Evolutionary conservation across 2,888 invertebrate species (phyloP).

Genomic region (Lasioglossum malachurum): DNA sequence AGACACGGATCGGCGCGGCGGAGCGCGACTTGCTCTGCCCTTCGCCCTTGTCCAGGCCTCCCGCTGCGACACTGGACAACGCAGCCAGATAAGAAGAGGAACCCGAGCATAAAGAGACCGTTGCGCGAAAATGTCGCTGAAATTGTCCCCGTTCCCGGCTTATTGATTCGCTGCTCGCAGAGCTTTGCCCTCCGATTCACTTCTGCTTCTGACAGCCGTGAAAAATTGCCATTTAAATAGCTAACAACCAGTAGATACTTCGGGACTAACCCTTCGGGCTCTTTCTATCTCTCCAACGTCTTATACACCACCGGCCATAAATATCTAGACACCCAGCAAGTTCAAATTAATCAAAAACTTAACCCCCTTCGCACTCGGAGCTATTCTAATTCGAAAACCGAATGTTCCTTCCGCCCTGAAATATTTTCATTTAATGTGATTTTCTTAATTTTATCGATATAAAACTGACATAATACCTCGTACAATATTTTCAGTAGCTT

Average conservation of each 20-base stretch:
- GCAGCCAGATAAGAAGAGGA: conserved; percentile 33
- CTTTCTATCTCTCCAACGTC: not conserved
- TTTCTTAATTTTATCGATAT: too few relatives aligned
- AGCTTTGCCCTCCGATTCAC: not conserved
- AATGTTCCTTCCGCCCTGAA: too few relatives aligned
- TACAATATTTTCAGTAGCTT: too few relatives aligned
- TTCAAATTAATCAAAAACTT: too few relatives aligned
- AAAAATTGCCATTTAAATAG: not conserved
- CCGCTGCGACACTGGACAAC: conserved; percentile 46
- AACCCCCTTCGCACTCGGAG: too few relatives aligned
- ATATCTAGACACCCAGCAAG: not conserved
- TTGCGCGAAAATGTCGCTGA: conserved; percentile 23
- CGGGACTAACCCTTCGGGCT: not conserved
- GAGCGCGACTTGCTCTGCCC: conserved; percentile 48
- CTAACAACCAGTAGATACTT: not conserved
- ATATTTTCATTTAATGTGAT: too few relatives aligned
- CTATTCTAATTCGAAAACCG: too few relatives aligned
- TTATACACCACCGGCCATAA: not conserved
- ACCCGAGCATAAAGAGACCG: conserved; percentile 25
- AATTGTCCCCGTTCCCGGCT: conserved; percentile 25
- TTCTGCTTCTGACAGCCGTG: not conserved
- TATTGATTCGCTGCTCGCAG: not conserved
- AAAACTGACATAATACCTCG: too few relatives aligned
- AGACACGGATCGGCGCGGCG: conserved; percentile 55
- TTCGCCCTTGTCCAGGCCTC: conserved; percentile 46